Base-by-base conservation (phyloP, 2,113 vertebrate genomes). In the Pelusios castaneus region DNA sequence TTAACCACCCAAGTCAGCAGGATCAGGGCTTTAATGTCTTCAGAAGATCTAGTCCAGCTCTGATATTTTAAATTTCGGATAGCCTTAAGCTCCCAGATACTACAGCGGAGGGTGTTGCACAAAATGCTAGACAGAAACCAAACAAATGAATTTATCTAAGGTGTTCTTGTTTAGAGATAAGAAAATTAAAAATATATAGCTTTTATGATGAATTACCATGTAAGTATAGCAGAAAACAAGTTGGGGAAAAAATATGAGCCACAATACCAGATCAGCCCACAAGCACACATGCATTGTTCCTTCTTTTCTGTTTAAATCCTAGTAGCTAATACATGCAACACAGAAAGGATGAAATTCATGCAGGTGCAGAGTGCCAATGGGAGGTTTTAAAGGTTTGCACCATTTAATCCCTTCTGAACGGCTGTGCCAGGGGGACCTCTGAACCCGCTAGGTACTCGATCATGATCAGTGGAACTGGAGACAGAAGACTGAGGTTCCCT, bases 151-250 rank as follows among this genome's bases (percentile, higher is more conserved):
- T 87, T 75, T 45, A 4, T 3, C 21, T 3, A 2, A 27, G 49
- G 9, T 12, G 5, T 38, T 84, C 27, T 27, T 8, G 60, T 58
- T 75, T 31, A 16, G 81, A 41, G 34, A 8, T 31, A 77, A 84
- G 80, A 45, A 80, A 79, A 3, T 1, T 54, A 91, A 83, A 91
- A 31, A 91, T 75, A 93, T 91, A 89, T 5, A 81, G 2, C 31
- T 63, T 92, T 83, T 58, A 94, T 56, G n/a, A 82, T 34, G 77
- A 58, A 43, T 51, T 88, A 38, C 79, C 56, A 8, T 70, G n/a
- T 85, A 19, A 77, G 45, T 81, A 92, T 10, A 88, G 63, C 92
- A 89, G n/a, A 6, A 90, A 82, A 1, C 2, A 89, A 25, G 89
- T 2, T 63, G 8, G 52, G 38, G 8, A 19, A 81, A 29, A 10